Evolutionary conservation across 2,888 invertebrate species (phyloP), one percentile per base, ranked within the genome.

Genomic region (Tillus elongatus): DNA sequence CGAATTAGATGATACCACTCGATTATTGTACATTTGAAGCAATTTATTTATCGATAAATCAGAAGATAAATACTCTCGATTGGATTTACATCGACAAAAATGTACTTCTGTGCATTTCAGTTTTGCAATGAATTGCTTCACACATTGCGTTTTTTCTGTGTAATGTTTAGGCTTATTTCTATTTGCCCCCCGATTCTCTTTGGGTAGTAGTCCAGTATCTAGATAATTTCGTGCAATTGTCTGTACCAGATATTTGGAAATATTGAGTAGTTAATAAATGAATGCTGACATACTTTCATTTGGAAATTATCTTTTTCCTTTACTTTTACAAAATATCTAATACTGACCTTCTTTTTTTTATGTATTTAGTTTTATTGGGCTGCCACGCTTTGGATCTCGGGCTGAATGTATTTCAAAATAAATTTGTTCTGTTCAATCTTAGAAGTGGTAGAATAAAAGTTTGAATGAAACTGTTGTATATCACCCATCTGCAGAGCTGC

Each of bases 311-410:
- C n/a, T 6, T 6, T 19, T n/a, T n/a, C 24, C n/a, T 19, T 19
- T 19, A 19, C 24, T n/a, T 19, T 19, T 19, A n/a, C n/a, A n/a
- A n/a, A n/a, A n/a, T n/a, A n/a, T n/a, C n/a, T n/a, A n/a, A n/a
- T n/a, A 19, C 24, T 19, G 24, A 8, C 6, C 6, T 19, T 19
- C n/a, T n/a, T 19, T 19, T 19, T 19, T 19, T n/a, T 8, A 8
- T 19, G 24, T 8, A 19, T 19, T 19, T 8, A 8, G 24, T 8
- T 19, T 19, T n/a, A 8, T n/a, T 8, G 24, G n/a, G 6, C 24
- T 19, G 24, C n/a, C 24, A 19, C 24, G 24, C n/a, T 19, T 19
- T 19, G 24, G 24, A 8, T 19, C 24, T 19, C 24, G 24, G 24
- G 6, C n/a, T 6, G 6, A 19, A 8, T 19, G 24, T 19, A 19